Evolutionary conservation across 2,113 vertebrate species (phyloP).

Genomic region (Cisticola juncidis): DNA sequence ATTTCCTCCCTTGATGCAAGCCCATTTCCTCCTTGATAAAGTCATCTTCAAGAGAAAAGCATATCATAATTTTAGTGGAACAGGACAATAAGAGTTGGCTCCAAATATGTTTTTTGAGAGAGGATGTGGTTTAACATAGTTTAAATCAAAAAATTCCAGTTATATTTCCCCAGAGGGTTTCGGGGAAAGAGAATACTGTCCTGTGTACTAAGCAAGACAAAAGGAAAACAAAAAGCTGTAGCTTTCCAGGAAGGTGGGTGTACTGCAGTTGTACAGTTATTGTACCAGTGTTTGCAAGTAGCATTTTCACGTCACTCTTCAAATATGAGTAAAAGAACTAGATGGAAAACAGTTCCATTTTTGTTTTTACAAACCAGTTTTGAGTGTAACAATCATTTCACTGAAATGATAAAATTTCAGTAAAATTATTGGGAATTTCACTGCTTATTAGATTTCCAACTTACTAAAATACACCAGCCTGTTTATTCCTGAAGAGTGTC

Average conservation of each 20-base stretch:
- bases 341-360: not conserved
- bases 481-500: not conserved
- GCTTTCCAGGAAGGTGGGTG: not conserved
- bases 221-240: not conserved
- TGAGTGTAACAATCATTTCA: not conserved
- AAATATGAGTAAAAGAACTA: not conserved
- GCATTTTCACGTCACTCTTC: not conserved
- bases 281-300: not conserved
- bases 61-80: not conserved
- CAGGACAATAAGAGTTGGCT: not conserved
- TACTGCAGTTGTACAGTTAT: not conserved
- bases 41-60: not conserved
- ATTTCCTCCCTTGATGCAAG: not conserved
- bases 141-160: not conserved
- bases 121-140: not conserved
- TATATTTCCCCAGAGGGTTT: not conserved
- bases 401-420: not conserved
- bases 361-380: not conserved
- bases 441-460: not conserved
- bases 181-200: not conserved
- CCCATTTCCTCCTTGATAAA: not conserved
- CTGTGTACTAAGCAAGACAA: not conserved
- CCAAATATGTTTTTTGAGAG: not conserved
- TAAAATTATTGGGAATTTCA: not conserved
- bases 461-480: not conserved